A percentile compares a stretch with the other conserved stretches of the same genome.
Evolutionary conservation across 2,113 vertebrate species (phyloP).

Genomic region (Beaufortia kweichowensis): DNA sequence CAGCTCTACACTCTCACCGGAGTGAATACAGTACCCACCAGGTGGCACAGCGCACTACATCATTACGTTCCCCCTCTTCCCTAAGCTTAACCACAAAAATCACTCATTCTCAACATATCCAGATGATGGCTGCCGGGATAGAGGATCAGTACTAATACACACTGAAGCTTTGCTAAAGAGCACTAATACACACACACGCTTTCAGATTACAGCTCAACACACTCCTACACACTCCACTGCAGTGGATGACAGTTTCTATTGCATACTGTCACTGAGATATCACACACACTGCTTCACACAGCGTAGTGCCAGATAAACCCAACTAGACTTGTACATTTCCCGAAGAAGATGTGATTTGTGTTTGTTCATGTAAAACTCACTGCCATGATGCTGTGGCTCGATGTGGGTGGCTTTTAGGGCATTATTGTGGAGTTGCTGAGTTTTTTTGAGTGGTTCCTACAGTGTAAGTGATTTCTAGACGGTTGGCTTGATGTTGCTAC

Average conservation of each 20-base stretch:
- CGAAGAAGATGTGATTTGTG: too few relatives aligned
- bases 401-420: background rate
- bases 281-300: background rate
- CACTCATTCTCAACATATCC: conserved; percentile 3
- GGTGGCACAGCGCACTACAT: conserved; percentile 6
- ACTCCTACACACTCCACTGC: background rate
- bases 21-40: conserved; percentile 23
- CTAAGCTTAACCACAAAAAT: conserved; percentile 20
- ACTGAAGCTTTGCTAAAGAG: background rate
- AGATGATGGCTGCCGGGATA: conserved; percentile 11
- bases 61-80: background rate
- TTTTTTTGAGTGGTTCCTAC: background rate
- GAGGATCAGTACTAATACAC: conserved; percentile 18
- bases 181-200: background rate
- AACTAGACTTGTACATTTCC: too few relatives aligned
- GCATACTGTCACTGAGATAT: background rate
- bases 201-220: conserved; percentile 2
- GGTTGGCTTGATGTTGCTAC: too few relatives aligned
- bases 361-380: background rate
- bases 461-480: too few relatives aligned
- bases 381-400: background rate
- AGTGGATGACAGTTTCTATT: background rate
- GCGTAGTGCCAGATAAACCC: background rate
- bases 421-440: background rate
- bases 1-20: background rate